Evolutionary conservation across 1,140 invertebrate genomes (phyloP).

Genomic region (Samia ricini): DNA sequence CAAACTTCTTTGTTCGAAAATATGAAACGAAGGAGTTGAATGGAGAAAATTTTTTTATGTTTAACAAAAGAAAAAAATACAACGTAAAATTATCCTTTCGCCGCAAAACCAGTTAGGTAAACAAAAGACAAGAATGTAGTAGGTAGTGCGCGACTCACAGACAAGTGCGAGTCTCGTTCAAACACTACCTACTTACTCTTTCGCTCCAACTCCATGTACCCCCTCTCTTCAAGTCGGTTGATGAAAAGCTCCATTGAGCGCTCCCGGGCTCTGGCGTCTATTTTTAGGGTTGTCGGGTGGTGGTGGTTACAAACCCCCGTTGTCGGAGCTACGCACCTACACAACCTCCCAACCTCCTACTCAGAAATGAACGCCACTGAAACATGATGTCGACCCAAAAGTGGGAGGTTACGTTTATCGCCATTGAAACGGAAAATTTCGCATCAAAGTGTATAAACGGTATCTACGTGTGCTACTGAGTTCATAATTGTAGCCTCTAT

Average conservation of each 20-base stretch:
- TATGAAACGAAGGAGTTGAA: neutral
- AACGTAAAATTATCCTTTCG: neutral
- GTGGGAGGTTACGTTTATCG: conserved; percentile 10
- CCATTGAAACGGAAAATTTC: conserved; percentile 23
- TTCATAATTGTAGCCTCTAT: neutral
- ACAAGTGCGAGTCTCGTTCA: neutral
- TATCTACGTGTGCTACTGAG: neutral
- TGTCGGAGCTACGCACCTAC: conserved; percentile 36
- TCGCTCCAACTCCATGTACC: neutral
- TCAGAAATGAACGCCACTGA: conserved; percentile 22
- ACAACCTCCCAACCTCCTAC: conserved; percentile 24
- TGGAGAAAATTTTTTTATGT: conserved; percentile 7
- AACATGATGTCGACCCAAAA: conserved; percentile 2
- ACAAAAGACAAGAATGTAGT: neutral
- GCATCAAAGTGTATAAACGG: conserved; percentile 13
- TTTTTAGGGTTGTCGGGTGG: conserved; percentile 55
- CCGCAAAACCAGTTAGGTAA: conserved; percentile 10
- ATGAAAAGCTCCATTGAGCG: conserved; percentile 48
- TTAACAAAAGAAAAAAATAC: conserved; percentile 2
- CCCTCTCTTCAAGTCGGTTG: conserved; percentile 9
- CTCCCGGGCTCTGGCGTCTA: conserved; percentile 51
- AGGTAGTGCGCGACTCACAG: neutral
- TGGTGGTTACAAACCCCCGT: conserved; percentile 23
- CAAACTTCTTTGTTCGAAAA: neutral
- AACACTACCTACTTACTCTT: neutral